phyloP scores from a whole-genome alignment of 2,113 vertebrate genomes.

The Myxocyprinus asiaticus region DNA sequence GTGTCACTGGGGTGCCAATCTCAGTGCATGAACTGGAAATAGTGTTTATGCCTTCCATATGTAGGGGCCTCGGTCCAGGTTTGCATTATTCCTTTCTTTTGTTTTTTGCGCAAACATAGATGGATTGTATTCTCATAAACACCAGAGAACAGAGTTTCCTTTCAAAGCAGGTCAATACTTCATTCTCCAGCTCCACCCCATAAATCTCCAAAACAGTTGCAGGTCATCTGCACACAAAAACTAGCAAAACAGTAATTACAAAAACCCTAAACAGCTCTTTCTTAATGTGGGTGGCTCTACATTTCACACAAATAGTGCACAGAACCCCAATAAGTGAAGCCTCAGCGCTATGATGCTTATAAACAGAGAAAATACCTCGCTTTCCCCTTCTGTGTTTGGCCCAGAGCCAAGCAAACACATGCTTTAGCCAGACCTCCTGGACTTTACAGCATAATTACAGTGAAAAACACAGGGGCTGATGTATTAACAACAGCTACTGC shows the following conservation, averaged over 20 bases:
- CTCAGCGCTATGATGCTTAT: neutral
- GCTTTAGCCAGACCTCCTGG: slow-evolving; percentile 36
- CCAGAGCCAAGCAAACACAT: slow-evolving; percentile 12
- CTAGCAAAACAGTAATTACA: slow-evolving; percentile 12
- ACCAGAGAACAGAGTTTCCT: neutral
- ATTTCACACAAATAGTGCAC: slow-evolving; percentile 6
- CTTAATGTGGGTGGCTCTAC: slow-evolving; percentile 27
- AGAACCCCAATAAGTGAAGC: neutral
- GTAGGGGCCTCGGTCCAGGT: neutral
- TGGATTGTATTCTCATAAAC: neutral
- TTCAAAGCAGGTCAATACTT: slow-evolving; percentile 32
- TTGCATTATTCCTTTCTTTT: slow-evolving; percentile 6
- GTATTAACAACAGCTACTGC: slow-evolving; percentile 41
- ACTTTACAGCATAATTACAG: slow-evolving; percentile 42
- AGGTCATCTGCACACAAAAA: slow-evolving; percentile 23
- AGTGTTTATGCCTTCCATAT: slow-evolving; percentile 2
- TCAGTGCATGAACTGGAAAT: slow-evolving; percentile 33
- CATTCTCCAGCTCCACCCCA: neutral
- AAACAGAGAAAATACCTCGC: slow-evolving; percentile 14
- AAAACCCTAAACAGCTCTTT: slow-evolving; percentile 2
- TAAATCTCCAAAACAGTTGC: slow-evolving; percentile 32
- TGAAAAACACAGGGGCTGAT: slow-evolving; percentile 37
- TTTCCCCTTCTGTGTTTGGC: slow-evolving; percentile 18
- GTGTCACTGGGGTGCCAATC: slow-evolving; percentile 34
- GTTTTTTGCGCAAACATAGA: slow-evolving; percentile 16